phyloP scores from a whole-genome alignment of 2,113 vertebrate genomes.

The Speoplatyrhinus poulsoni region DNA sequence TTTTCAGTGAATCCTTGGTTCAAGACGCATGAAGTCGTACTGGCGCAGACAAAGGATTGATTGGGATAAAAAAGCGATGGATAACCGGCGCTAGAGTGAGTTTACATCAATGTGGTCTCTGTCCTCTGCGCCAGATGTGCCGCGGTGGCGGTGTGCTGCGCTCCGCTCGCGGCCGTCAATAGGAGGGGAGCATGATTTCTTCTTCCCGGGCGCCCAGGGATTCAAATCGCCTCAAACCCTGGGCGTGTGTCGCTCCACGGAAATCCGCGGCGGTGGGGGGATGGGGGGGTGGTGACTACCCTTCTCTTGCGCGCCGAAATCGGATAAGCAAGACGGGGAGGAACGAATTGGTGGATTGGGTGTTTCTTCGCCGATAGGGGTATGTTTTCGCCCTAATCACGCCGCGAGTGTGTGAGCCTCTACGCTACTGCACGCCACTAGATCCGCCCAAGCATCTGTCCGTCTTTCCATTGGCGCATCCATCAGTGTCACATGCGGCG shows the following conservation, averaged over 20 bases:
- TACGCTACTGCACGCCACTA: constrained; percentile 79
- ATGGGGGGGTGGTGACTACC: constrained; percentile 20
- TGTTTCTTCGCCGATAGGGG: constrained; percentile 61
- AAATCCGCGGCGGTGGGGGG: constrained; percentile 4
- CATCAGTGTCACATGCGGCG: constrained; percentile 88
- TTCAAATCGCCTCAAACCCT: constrained; percentile 50
- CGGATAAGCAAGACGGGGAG: constrained; percentile 2
- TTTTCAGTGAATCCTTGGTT: constrained; percentile 69
- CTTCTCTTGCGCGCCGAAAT: constrained; percentile 41
- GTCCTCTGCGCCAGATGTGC: constrained; percentile 77
- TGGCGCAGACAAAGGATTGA: constrained; percentile 49
- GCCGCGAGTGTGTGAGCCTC: constrained; percentile 70
- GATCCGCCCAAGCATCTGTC: constrained; percentile 98
- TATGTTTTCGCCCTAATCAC: constrained; percentile 74
- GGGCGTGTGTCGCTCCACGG: constrained; percentile 31
- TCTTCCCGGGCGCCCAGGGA: constrained; percentile 61
- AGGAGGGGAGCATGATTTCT: constrained; percentile 48
- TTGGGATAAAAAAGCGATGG: constrained; percentile 24
- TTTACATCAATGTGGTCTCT: constrained; percentile 68
- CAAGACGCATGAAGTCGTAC: constrained; percentile 52
- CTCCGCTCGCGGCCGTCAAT: constrained; percentile 60
- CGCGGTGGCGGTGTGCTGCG: constrained; percentile 65
- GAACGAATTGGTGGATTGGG: constrained; percentile 25
- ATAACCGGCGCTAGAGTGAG: constrained; percentile 75
- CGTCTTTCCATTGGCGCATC: constrained; percentile 93